Evolutionary conservation across 2,888 invertebrate genomes (phyloP).

Genomic region (Eupithecia insigniata): DNA sequence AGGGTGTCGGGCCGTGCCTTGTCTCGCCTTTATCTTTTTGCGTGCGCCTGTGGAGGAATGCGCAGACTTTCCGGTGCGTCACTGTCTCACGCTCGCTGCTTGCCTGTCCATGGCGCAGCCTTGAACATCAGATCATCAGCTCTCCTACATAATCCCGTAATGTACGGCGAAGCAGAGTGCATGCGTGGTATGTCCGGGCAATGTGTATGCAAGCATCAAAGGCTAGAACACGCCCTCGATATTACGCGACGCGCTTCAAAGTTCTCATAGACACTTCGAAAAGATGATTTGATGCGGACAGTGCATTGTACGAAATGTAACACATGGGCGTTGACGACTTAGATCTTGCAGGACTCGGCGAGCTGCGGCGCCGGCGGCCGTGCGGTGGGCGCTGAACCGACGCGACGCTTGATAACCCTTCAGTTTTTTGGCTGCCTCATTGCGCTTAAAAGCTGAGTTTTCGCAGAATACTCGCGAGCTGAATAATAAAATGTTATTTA

Average conservation of each 20-base stretch:
- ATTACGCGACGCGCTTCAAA: conserved; percentile 18
- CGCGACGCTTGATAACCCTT: conserved; percentile 49
- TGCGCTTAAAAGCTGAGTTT: conserved; percentile 41
- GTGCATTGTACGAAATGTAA: conserved; percentile 11
- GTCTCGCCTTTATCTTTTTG: conserved; percentile 17
- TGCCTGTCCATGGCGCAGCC: conserved; percentile 40
- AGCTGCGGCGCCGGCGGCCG: conserved; percentile 6
- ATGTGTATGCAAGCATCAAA: conserved; percentile 21
- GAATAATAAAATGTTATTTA: conserved; percentile 47
- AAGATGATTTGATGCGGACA: neutral
- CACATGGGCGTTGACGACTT: neutral
- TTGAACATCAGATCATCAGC: neutral
- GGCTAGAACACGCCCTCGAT: conserved; percentile 20
- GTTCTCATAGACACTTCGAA: neutral
- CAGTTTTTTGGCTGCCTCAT: conserved; percentile 31
- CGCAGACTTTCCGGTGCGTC: conserved; percentile 46
- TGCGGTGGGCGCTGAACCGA: conserved; percentile 36
- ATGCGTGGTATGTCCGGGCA: conserved; percentile 56
- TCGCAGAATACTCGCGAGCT: conserved; percentile 33
- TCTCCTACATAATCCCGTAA: conserved; percentile 25
- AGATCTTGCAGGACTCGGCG: neutral
- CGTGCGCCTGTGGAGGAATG: conserved; percentile 37
- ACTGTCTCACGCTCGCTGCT: conserved; percentile 41
- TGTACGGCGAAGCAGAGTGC: conserved; percentile 42
- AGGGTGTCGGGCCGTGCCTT: conserved; percentile 15